These are phyloP conservation scores for Tinea semifulvella DNA, from an alignment of 2,888 invertebrate species.

Conservation along the genomic window DNA sequence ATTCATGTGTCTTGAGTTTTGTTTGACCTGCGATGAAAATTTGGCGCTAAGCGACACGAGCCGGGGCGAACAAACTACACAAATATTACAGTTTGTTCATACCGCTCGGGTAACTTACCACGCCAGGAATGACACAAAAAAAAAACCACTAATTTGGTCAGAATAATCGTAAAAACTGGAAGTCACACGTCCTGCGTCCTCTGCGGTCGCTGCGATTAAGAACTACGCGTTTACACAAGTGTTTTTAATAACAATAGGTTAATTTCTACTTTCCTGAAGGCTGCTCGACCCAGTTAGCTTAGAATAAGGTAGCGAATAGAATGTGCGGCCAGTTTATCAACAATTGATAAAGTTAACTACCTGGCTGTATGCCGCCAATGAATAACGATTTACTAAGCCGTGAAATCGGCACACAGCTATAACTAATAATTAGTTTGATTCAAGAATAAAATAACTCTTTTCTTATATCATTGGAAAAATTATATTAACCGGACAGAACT, in stretches of 20 bases:
- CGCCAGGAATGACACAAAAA: background rate
- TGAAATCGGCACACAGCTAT: conserved; percentile 9
- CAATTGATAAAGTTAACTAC: conserved; percentile 35
- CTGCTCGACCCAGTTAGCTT: background rate
- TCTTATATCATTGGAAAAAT: no score
- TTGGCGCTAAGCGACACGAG: conserved; percentile 59
- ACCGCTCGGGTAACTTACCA: conserved; percentile 52
- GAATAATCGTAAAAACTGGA: background rate
- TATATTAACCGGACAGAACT: no score
- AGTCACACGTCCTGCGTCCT: background rate
- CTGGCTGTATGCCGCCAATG: background rate
- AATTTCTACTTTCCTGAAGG: background rate
- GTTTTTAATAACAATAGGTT: conserved; percentile 58
- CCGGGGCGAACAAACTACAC: conserved; percentile 67
- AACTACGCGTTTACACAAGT: conserved; percentile 44
- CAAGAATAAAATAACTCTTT: background rate
- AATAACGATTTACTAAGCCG: conserved; percentile 6
- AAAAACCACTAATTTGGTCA: background rate
- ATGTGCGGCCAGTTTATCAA: conserved; percentile 26
- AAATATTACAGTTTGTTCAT: conserved; percentile 55
- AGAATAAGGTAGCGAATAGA: background rate
- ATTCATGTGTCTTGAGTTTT: conserved; percentile 18
- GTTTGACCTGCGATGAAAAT: conserved; percentile 15
- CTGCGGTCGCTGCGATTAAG: background rate
- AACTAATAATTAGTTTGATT: conserved; percentile 7